Evolutionary conservation across 2,888 invertebrate species (phyloP).

Genomic region (Thumatha senex): DNA sequence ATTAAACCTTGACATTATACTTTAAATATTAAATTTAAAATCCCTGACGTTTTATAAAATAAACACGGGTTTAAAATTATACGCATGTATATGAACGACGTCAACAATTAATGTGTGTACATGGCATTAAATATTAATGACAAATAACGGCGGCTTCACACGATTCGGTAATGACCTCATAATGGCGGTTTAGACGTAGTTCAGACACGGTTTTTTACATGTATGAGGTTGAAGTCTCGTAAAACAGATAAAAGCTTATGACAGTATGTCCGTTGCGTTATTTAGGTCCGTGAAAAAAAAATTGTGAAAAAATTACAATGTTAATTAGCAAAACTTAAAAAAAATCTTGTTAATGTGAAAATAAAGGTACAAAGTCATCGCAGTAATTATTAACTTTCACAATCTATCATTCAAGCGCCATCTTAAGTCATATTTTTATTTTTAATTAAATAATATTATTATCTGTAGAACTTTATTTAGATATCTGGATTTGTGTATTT

Average conservation of each 20-base stretch:
- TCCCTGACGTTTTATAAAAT: conserved; percentile 36
- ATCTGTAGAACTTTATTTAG: conserved; percentile 32
- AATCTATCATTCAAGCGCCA: conserved; percentile 33
- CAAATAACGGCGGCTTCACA: too few relatives aligned
- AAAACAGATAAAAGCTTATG: too few relatives aligned
- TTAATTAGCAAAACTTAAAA: conserved; percentile 28
- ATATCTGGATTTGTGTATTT: conserved; percentile 31
- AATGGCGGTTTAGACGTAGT: too few relatives aligned
- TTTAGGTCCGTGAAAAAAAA: conserved; percentile 18
- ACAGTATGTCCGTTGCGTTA: too few relatives aligned
- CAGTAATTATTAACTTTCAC: conserved; percentile 34
- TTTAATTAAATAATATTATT: conserved; percentile 23
- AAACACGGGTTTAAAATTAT: conserved; percentile 3
- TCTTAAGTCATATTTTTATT: conserved; percentile 28
- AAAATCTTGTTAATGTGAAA: neutral
- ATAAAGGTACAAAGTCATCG: conserved; percentile 38
- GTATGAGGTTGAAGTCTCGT: too few relatives aligned
- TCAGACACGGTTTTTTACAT: too few relatives aligned
- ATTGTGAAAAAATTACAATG: conserved; percentile 19
- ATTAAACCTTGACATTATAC: conserved; percentile 12
- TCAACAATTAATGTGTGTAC: too few relatives aligned
- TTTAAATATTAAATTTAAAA: conserved; percentile 28
- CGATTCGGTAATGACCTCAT: too few relatives aligned
- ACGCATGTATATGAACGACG: too few relatives aligned
- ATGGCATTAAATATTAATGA: too few relatives aligned